Evolutionary conservation across 2,113 vertebrate species (phyloP).

Genomic region (Zeus faber): DNA sequence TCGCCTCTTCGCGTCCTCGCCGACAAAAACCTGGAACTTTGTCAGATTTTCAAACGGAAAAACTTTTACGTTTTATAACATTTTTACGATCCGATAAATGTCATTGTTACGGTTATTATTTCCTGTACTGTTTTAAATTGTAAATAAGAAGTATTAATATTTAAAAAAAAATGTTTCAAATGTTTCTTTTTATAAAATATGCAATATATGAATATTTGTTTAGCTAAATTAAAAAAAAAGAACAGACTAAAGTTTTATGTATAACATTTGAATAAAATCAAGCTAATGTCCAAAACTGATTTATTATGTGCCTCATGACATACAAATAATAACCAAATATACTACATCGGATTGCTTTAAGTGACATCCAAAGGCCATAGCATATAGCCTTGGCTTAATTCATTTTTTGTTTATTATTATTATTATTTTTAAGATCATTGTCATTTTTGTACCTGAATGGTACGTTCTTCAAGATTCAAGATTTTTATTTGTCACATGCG

Average conservation of each 20-base stretch:
- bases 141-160: slow-evolving; percentile 98
- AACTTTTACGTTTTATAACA: slow-evolving; percentile 90
- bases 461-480: too few relatives aligned
- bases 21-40: slow-evolving; percentile 75
- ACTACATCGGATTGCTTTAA: too few relatives aligned
- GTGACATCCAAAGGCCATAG: too few relatives aligned
- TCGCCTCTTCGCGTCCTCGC: slow-evolving; percentile 75
- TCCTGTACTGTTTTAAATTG: slow-evolving; percentile 90
- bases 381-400: too few relatives aligned
- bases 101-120: slow-evolving; percentile 79
- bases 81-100: slow-evolving; percentile 71
- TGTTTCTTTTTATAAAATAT: slow-evolving; percentile 88
- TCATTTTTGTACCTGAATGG: too few relatives aligned
- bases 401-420: too few relatives aligned
- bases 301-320: too few relatives aligned
- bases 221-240: slow-evolving; percentile 76
- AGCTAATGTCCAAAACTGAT: slow-evolving; percentile 62
- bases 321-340: too few relatives aligned
- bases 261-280: slow-evolving; percentile 81
- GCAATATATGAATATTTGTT: slow-evolving; percentile 77
- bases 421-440: too few relatives aligned
- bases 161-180: slow-evolving; percentile 98
- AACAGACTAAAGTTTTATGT: slow-evolving; percentile 83
- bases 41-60: slow-evolving; percentile 83
- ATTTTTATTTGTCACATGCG: too few relatives aligned